phyloP scores from a whole-genome alignment of 2,113 vertebrate species.

The Brevimyrus niger region DNA sequence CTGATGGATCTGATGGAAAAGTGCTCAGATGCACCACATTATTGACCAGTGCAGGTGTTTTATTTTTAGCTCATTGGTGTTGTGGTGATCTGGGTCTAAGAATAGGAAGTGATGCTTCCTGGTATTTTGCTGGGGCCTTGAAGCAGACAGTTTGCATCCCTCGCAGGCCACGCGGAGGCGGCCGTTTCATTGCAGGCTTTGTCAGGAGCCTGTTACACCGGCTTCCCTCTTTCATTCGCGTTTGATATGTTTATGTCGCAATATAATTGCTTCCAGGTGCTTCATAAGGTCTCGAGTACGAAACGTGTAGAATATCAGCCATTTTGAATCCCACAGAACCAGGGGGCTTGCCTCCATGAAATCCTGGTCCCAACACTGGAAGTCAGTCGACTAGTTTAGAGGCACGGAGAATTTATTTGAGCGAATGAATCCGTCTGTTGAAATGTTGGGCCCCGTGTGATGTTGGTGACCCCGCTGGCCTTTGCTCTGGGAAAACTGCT shows the following conservation, averaged over 20 bases:
- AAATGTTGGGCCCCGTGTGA: background rate
- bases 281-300: background rate
- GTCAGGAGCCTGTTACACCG: background rate
- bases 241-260: background rate
- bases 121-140: background rate
- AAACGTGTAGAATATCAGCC: background rate
- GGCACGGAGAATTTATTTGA: background rate
- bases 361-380: background rate
- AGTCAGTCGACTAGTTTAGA: background rate
- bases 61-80: background rate
- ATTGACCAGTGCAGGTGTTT: background rate
- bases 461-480: background rate
- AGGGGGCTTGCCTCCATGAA: background rate
- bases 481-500: background rate
- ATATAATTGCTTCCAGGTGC: constrained; percentile 4
- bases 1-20: background rate
- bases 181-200: background rate
- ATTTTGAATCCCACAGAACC: background rate
- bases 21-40: background rate
- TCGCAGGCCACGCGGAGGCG: background rate
- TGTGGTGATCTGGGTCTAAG: background rate
- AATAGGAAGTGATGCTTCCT: background rate
- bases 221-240: background rate
- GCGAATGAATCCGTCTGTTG: background rate
- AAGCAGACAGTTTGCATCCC: background rate